Conservation (phyloP, 2,888 invertebrate genomes). For the Polyploca ridens region DNA sequence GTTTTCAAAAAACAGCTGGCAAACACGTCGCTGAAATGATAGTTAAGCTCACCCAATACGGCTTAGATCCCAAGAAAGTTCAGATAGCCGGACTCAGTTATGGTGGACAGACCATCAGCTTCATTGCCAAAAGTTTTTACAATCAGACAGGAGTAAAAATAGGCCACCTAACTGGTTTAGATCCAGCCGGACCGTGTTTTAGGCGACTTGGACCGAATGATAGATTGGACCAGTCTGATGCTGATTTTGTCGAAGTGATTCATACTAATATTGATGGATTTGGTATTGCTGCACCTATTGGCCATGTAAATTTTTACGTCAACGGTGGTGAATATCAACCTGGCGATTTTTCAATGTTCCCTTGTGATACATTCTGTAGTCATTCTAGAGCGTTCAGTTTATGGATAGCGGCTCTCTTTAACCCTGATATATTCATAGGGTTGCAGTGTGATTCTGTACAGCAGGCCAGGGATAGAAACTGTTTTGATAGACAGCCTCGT, state of each 20-base stretch:
- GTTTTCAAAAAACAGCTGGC: constrained; percentile 30
- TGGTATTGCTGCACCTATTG: constrained; percentile 36
- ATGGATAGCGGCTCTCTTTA: constrained; percentile 40
- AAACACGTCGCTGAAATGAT: constrained; percentile 33
- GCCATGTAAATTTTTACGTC: constrained; percentile 43
- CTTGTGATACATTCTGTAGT: constrained; percentile 42
- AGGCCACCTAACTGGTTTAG: constrained; percentile 30
- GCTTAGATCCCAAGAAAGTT: constrained; percentile 31
- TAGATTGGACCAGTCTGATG: constrained; percentile 36
- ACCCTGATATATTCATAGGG: constrained; percentile 41
- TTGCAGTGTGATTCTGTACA: constrained; percentile 48
- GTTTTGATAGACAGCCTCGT: constrained; percentile 38
- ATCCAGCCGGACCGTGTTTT: constrained; percentile 43
- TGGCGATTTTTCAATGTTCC: constrained; percentile 37
- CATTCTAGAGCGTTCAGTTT: constrained; percentile 37
- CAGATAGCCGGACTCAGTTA: constrained; percentile 36
- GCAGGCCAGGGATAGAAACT: constrained; percentile 41
- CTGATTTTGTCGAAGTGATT: constrained; percentile 34
- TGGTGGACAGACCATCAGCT: constrained; percentile 40
- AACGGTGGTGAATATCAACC: constrained; percentile 50
- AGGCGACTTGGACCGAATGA: constrained; percentile 29
- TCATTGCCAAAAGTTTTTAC: constrained; percentile 37
- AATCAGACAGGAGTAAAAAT: constrained; percentile 33
- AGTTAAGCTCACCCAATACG: constrained; percentile 26
- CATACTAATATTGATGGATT: constrained; percentile 35